Base-by-base conservation (phyloP, 2,113 vertebrate genomes). In the Lontra canadensis region DNA sequence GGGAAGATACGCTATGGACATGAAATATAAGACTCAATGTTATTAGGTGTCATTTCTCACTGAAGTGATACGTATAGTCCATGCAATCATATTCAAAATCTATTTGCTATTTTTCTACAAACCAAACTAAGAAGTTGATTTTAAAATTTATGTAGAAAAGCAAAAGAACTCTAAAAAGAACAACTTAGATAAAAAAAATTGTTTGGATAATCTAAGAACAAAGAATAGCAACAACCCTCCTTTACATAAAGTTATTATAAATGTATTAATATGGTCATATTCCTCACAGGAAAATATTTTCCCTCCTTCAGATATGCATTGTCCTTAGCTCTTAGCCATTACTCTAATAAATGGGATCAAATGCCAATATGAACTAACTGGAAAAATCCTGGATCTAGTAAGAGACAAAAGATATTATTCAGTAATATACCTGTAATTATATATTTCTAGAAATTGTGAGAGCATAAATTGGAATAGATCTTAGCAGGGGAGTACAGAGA, bases 1-100 rank as follows among this genome's bases (percentile, higher is more conserved):
- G 36, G 15, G 59, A 10, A 20, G 0, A 34, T 31, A 31, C 1
- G 15, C 4, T 29, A 4, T 21, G 1, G 9, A 39, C 4, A 29
- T 63, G 57, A 39, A 18, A 44, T 39, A 63, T 18, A 52, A 44
- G 8, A 52, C 76, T 80, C 26, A 34, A 21, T 34, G 31, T 49
- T 78, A 49, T 34, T 52, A 80, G 47, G 31, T 44, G 59, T 12
- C 59, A 63, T 21, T 44, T 84, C 59, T 44, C 59, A 63, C 39
- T 63, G 59, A 14, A 65, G 29, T 65, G 61, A 63, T 44, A 31
- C 31, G 7, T 63, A 29, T 17, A 63, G 20, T 36, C 61, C 47
- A 21, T 18, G 49, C 36, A 49, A 71, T 42, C 14, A 23, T 42
- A 8, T 31, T 42, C 15, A 55, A 88, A 74, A 26, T 13, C 36